A percentile compares a stretch with the other conserved stretches of the same genome.
Conservation (phyloP, 2,113 vertebrate species). For the Gymnorhina tibicen region DNA sequence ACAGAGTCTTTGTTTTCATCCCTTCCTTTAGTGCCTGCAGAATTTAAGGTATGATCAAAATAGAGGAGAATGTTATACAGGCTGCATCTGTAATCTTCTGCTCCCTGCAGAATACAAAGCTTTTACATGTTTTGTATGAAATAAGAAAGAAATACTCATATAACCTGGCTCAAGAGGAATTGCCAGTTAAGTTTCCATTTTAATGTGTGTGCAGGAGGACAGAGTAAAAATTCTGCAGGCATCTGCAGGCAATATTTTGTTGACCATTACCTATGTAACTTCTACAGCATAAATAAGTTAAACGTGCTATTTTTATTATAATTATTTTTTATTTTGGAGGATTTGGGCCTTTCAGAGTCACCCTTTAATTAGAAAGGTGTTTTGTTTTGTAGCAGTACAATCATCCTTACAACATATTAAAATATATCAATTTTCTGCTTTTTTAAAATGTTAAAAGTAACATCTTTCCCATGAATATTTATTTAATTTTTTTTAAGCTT, state of each 20-base stretch:
- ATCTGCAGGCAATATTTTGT: background rate
- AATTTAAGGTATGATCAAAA: background rate
- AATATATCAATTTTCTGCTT: background rate
- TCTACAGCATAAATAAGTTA: background rate
- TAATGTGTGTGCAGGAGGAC: background rate
- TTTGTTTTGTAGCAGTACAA: background rate
- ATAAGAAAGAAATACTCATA: background rate
- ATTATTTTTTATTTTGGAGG: background rate
- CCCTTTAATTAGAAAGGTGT: background rate
- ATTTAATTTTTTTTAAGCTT: background rate
- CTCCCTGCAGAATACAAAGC: background rate
- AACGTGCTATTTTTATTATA: background rate
- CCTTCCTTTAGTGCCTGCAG: background rate
- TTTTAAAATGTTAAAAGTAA: background rate
- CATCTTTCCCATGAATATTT: background rate
- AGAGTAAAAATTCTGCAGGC: background rate
- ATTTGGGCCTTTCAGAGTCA: background rate
- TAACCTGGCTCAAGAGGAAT: background rate
- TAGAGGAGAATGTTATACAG: background rate
- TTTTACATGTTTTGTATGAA: background rate
- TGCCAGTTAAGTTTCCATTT: background rate
- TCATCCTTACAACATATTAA: background rate
- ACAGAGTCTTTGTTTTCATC: background rate
- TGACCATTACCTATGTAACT: background rate
- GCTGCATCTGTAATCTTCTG: background rate